These are phyloP conservation scores for Aldabrachelys gigantea DNA, from an alignment of 2,113 vertebrate genomes.

Conservation along the genomic window DNA sequence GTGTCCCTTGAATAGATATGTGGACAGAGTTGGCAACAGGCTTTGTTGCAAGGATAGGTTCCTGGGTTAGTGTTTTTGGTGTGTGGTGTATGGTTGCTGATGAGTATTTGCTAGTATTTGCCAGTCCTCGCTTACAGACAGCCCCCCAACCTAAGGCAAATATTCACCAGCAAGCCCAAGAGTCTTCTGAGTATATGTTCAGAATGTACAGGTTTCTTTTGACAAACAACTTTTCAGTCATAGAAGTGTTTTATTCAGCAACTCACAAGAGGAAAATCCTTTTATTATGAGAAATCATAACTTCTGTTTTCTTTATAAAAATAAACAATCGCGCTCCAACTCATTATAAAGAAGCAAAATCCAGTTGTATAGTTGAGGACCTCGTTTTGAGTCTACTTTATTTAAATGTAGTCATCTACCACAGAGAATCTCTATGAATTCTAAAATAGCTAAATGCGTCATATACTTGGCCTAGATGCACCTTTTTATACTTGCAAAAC, in stretches of 20 bases:
- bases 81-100: no score
- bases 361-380: neutral
- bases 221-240: neutral
- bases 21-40: no score
- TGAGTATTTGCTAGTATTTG: no score
- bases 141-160: no score
- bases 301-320: constrained; percentile 14
- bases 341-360: neutral
- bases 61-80: no score
- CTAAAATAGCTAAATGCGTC: neutral
- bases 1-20: no score
- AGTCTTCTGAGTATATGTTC: neutral
- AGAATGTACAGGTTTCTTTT: neutral
- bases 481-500: constrained; percentile 9
- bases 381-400: neutral
- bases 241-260: neutral
- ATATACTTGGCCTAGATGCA: neutral
- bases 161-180: no score
- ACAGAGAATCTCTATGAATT: neutral
- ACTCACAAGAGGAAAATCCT: neutral
- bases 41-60: no score
- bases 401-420: neutral
- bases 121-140: no score
- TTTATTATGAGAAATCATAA: neutral
- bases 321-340: neutral